Percentiles rank a stretch among this genome's conserved stretches.
These are phyloP conservation scores for Aotus griseimembra DNA, from an alignment of 2,797 vertebrate genomes.

Conservation along the genomic window DNA sequence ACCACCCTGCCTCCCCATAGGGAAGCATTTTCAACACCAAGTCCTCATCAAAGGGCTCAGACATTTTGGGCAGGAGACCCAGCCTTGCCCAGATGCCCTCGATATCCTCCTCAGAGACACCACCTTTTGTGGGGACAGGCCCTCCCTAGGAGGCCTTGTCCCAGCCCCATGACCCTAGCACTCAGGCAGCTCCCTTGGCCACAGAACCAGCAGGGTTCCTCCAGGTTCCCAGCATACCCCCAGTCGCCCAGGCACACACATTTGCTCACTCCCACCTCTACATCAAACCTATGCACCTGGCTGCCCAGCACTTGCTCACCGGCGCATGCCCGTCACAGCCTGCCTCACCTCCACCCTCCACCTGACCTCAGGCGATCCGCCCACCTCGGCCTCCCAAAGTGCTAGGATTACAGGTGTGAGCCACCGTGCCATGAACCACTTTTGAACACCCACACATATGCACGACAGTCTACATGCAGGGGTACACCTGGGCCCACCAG, in stretches of 20 bases:
- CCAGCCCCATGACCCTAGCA: background rate
- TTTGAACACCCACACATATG: background rate
- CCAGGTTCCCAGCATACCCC: accelerated
- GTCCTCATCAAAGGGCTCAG: background rate
- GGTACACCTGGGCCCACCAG: background rate
- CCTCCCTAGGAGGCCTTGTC: background rate
- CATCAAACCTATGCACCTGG: background rate
- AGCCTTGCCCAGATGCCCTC: background rate
- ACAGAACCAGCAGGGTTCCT: accelerated
- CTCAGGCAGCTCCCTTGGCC: background rate
- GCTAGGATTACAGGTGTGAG: background rate
- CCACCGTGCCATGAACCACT: background rate
- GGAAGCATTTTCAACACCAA: background rate
- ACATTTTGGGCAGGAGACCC: background rate
- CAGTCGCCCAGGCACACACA: accelerated
- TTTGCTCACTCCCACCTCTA: background rate
- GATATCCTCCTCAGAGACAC: background rate
- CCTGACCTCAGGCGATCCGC: background rate
- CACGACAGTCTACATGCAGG: background rate
- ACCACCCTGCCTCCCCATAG: background rate
- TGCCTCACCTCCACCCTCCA: background rate
- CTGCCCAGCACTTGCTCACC: background rate
- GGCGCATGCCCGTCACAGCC: background rate
- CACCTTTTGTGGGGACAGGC: no score
- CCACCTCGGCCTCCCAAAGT: background rate